These are phyloP conservation scores for Chauna torquata DNA, from an alignment of 2,113 vertebrate genomes.

Conservation along the genomic window DNA sequence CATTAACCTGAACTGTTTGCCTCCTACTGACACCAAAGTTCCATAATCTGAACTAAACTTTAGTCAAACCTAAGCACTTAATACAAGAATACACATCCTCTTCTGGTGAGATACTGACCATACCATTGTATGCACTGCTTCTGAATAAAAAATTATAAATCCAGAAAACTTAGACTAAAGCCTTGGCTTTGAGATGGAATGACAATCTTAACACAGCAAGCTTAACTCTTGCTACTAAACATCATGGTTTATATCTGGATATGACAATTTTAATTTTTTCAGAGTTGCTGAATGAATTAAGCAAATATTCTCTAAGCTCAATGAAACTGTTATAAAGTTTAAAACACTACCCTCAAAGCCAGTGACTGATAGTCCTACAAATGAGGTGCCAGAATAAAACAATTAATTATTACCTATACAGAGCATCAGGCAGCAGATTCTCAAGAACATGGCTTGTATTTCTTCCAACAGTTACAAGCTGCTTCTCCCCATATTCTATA, in stretches of 20 bases:
- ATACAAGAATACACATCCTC: background rate
- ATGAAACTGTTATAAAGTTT: background rate
- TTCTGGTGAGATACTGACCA: background rate
- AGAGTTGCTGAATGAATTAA: background rate
- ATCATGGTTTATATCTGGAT: rapidly evolving
- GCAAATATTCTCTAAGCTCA: background rate
- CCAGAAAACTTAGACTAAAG: background rate
- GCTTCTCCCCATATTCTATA: conserved; percentile 82
- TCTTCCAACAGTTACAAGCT: conserved; percentile 70
- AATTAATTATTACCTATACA: conserved; percentile 74
- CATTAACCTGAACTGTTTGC: too few species aligned
- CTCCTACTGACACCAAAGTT: background rate
- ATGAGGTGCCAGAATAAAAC: background rate
- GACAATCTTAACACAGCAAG: rapidly evolving
- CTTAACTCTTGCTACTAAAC: background rate
- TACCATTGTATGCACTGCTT: rapidly evolving
- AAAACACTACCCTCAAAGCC: background rate
- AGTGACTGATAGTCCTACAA: background rate
- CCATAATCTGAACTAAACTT: background rate
- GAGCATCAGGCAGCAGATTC: conserved; percentile 80
- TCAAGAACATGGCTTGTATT: conserved; percentile 76
- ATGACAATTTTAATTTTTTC: background rate
- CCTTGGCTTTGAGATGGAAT: background rate
- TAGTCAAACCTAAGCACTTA: background rate
- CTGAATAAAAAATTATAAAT: background rate